Evolutionary conservation across 92 coral and sea anemone species (phyloP).

Genomic region (Bergia puertoricense): DNA sequence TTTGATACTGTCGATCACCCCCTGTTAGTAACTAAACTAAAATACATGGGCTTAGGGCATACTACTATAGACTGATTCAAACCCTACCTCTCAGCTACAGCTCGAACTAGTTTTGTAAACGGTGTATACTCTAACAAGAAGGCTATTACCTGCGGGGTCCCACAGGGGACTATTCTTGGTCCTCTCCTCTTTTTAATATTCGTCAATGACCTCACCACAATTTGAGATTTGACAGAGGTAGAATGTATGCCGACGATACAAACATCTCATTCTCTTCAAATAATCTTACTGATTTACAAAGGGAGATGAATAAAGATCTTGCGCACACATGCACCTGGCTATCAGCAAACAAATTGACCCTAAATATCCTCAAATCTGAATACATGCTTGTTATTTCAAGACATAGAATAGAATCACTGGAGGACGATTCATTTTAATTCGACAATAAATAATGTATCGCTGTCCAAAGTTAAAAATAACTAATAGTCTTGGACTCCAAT

Average conservation of each 20-base stretch:
- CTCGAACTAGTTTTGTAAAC: slow-evolving; percentile 20
- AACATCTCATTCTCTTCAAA: neutral
- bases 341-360: too few species aligned
- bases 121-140: slow-evolving; percentile 21
- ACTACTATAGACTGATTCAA: slow-evolving; percentile 36
- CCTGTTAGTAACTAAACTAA: slow-evolving; percentile 23
- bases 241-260: slow-evolving; percentile 33
- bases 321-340: too few species aligned
- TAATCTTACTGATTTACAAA: too few species aligned
- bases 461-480: too few species aligned
- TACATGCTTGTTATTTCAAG: too few species aligned
- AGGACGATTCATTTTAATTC: too few species aligned
- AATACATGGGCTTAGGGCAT: slow-evolving; percentile 2
- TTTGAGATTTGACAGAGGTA: neutral
- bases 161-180: slow-evolving; percentile 40
- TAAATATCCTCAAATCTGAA: too few species aligned
- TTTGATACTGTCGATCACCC: slow-evolving; percentile 44
- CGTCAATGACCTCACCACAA: slow-evolving; percentile 5
- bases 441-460: too few species aligned
- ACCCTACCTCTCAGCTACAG: slow-evolving; percentile 18
- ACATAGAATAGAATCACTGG: too few species aligned
- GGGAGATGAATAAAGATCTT: too few species aligned
- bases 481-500: too few species aligned
- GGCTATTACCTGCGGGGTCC: slow-evolving; percentile 9
- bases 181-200: slow-evolving; percentile 24